A percentile compares a stretch with the other conserved stretches of the same genome.
Conservation (phyloP, 1,140 invertebrate species). For the Drosophila tsacasi region DNA sequence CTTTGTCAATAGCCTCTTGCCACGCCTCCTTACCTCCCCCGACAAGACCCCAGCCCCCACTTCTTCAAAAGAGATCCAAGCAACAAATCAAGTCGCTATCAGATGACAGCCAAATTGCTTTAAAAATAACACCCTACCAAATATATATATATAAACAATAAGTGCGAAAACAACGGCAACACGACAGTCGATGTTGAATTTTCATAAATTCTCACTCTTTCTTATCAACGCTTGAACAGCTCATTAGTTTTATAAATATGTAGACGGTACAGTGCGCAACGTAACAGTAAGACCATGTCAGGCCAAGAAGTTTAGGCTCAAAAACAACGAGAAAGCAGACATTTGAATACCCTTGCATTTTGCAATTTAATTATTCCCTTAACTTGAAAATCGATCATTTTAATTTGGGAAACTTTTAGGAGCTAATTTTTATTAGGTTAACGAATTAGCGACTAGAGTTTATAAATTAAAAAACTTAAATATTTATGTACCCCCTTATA, state of each 20-base stretch:
- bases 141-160: not conserved
- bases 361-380: too few species aligned
- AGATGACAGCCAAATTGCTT: conserved; percentile 64
- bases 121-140: conserved; percentile 8
- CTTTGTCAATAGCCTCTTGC: conserved; percentile 53
- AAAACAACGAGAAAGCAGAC: not conserved
- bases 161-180: conserved; percentile 6
- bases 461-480: too few species aligned
- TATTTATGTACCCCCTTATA: too few species aligned
- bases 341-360: too few species aligned
- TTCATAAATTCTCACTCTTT: conserved; percentile 30
- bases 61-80: not conserved
- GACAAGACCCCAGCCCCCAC: too few species aligned
- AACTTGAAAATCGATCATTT: too few species aligned
- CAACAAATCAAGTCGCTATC: conserved; percentile 60
- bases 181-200: not conserved
- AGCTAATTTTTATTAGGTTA: too few species aligned
- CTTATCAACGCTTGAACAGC: conserved; percentile 48
- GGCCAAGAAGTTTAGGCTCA: not conserved
- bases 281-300: not conserved
- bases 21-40: conserved; percentile 7
- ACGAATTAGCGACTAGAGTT: too few species aligned
- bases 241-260: conserved; percentile 65
- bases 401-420: too few species aligned
- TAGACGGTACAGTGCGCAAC: not conserved